Percentiles rank a stretch among this genome's conserved stretches.
Evolutionary conservation across 2,113 vertebrate genomes (phyloP).

Genomic region (Amazona vittata): DNA sequence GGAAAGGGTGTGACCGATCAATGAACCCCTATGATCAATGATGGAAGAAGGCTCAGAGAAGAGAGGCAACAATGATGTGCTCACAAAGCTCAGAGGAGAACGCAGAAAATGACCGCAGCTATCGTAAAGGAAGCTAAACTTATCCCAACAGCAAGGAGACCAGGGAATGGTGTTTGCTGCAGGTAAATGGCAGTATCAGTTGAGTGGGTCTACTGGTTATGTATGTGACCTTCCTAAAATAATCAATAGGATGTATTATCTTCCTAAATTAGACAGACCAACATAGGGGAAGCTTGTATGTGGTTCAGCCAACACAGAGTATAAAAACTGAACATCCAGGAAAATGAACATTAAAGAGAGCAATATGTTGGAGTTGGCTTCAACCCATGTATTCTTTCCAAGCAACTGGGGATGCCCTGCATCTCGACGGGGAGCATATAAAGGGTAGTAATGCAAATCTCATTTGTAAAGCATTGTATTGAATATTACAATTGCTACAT

Average conservation of each 20-base stretch:
- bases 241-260: not conserved
- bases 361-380: not conserved
- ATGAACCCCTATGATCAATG: not conserved
- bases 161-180: not conserved
- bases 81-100: not conserved
- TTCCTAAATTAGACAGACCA: not conserved
- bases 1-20: not conserved
- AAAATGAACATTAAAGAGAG: not conserved
- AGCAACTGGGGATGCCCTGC: not conserved
- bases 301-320: not conserved
- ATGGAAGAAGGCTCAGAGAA: not conserved
- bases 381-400: not conserved
- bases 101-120: fast-evolving
- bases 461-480: not conserved
- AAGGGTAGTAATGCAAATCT: not conserved
- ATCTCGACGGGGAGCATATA: not conserved
- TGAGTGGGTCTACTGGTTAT: not conserved
- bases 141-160: not conserved
- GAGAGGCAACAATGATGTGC: not conserved
- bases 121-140: not conserved
- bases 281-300: not conserved
- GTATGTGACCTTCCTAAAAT: not conserved
- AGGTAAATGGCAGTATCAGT: not conserved
- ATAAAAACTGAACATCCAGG: not conserved
- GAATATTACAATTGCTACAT: not conserved